Evolutionary conservation across 2,113 vertebrate genomes (phyloP).

Genomic region (Trochalopteron elliotii): DNA sequence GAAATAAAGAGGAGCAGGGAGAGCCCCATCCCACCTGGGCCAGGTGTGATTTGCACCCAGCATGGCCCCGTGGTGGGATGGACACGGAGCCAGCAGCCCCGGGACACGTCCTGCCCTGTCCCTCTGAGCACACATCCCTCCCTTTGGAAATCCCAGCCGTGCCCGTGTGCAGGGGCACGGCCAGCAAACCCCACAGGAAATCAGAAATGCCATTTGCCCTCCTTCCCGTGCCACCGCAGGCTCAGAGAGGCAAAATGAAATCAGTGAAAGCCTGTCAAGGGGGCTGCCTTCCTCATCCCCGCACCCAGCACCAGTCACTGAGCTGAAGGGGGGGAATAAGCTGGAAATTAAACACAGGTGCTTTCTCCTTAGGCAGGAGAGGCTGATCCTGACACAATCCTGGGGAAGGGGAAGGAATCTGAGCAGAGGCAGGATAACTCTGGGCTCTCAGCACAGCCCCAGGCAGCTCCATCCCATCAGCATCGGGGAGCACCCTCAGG

Average conservation of each 20-base stretch:
- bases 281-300: neutral
- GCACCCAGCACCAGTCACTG: neutral
- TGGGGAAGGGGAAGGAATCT: rapidly evolving
- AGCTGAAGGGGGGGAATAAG: neutral
- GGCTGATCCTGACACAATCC: neutral
- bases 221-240: neutral
- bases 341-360: rapidly evolving
- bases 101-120: rapidly evolving
- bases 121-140: rapidly evolving
- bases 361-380: neutral
- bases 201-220: neutral
- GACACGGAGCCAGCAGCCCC: too few relatives aligned
- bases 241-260: neutral
- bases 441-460: neutral
- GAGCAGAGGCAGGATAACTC: neutral
- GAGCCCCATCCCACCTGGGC: rapidly evolving
- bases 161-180: rapidly evolving
- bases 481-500: neutral
- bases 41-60: rapidly evolving
- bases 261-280: rapidly evolving
- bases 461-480: rapidly evolving
- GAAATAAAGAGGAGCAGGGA: neutral
- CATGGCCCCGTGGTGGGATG: rapidly evolving
- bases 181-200: rapidly evolving
- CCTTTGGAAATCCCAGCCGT: rapidly evolving